Evolutionary conservation across 2,797 vertebrate genomes (phyloP).

Genomic region (Gambusia yucatana): DNA sequence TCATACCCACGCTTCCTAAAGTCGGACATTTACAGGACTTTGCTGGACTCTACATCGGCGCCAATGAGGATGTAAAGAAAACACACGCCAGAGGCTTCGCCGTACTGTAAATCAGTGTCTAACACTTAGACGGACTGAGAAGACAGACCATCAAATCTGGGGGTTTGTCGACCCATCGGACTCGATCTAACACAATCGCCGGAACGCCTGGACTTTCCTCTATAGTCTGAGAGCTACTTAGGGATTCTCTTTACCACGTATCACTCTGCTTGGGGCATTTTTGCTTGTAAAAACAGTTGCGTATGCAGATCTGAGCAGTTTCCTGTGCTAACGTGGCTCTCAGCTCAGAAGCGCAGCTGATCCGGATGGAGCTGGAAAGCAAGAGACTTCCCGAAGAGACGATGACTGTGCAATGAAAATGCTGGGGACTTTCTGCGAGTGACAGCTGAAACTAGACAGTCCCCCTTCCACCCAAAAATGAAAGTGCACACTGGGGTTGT

Average conservation of each 20-base stretch:
- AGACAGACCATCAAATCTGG: background rate
- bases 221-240: constrained; percentile 9
- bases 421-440: constrained; percentile 61
- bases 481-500: constrained; percentile 8
- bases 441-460: constrained; percentile 47
- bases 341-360: background rate
- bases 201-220: background rate
- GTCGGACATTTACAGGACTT: constrained; percentile 83
- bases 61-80: constrained; percentile 49
- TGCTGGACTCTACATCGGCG: constrained; percentile 72
- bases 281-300: background rate
- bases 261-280: background rate
- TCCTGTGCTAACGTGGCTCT: background rate
- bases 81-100: background rate
- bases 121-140: constrained; percentile 25
- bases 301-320: too few species aligned
- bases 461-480: constrained; percentile 19
- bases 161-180: background rate
- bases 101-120: constrained; percentile 16
- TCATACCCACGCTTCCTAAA: constrained; percentile 88
- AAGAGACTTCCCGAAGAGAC: constrained; percentile 36
- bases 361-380: constrained; percentile 3
- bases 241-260: background rate
- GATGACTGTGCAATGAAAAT: constrained; percentile 16
- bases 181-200: constrained; percentile 1